Percentiles rank a stretch among this genome's conserved stretches.
Conservation (phyloP, 1,140 invertebrate genomes). For the Mesaphorura yosii region DNA sequence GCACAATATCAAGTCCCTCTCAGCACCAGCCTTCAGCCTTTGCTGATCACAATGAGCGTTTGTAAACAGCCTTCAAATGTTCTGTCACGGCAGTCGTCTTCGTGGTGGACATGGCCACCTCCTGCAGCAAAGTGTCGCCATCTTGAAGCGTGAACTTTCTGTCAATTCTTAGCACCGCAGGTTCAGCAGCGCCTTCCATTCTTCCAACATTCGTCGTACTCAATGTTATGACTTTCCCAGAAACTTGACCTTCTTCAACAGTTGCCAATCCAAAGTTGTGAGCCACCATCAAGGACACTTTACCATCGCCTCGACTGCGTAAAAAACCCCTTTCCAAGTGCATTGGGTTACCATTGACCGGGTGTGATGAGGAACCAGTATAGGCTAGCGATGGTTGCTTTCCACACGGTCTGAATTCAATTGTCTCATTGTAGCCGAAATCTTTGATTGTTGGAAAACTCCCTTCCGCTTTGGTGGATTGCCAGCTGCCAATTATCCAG, state of each 20-base stretch:
- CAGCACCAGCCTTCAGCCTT: too few species aligned
- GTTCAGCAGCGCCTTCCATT: conserved; percentile 43
- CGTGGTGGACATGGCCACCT: conserved; percentile 46
- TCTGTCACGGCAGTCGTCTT: conserved; percentile 42
- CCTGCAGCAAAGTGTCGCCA: conserved; percentile 41
- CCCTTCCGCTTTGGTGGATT: conserved; percentile 41
- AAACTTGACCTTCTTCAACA: conserved; percentile 45
- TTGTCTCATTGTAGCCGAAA: conserved; percentile 48
- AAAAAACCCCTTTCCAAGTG: conserved; percentile 54
- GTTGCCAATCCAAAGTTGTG: conserved; percentile 51
- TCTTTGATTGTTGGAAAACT: conserved; percentile 48
- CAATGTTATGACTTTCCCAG: conserved; percentile 36
- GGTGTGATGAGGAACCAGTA: conserved; percentile 43
- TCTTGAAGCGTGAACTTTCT: conserved; percentile 38
- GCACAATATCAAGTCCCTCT: too few species aligned
- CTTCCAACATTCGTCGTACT: conserved; percentile 41
- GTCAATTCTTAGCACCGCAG: conserved; percentile 41
- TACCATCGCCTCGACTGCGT: conserved; percentile 44
- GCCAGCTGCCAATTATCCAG: conserved; percentile 52
- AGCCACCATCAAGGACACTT: conserved; percentile 46
- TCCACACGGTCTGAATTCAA: conserved; percentile 49
- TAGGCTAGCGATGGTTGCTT: conserved; percentile 51
- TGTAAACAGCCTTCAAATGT: conserved; percentile 40
- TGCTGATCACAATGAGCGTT: too few species aligned
- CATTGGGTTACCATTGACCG: conserved; percentile 45